Conservation (phyloP, 2,797 vertebrate genomes). For the Hoplostethus mediterraneus region DNA sequence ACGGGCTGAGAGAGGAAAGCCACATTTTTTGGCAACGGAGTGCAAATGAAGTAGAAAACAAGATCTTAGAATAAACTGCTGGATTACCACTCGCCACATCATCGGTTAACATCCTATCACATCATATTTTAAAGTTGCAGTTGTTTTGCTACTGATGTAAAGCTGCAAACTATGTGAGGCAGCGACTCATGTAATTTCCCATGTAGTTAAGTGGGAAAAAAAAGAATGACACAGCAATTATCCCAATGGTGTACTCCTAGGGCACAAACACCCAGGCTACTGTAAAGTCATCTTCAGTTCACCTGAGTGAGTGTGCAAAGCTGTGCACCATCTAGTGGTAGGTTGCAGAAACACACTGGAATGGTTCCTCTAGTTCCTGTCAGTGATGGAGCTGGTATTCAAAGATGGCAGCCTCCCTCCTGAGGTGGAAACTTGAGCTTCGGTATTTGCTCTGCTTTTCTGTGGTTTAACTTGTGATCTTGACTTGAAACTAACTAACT, state of each 20-base stretch:
- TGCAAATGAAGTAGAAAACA: not conserved
- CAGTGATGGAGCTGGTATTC: constrained; percentile 77
- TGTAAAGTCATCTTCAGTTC: not conserved
- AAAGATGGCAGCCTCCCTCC: constrained; percentile 76
- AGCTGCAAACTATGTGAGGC: not conserved
- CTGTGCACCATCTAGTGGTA: constrained; percentile 68
- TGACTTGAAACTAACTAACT: no score
- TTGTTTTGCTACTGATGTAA: not conserved
- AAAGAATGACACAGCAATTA: no score
- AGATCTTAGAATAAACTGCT: no score
- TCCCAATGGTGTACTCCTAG: no score
- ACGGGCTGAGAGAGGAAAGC: not conserved
- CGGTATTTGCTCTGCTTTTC: no score
- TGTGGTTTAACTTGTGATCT: no score
- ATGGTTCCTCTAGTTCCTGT: not conserved
- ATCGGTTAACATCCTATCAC: no score
- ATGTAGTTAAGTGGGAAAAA: not conserved
- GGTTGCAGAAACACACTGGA: constrained; percentile 4
- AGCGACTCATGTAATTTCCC: not conserved
- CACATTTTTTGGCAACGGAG: constrained; percentile 2
- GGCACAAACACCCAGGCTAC: not conserved
- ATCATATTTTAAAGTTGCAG: no score
- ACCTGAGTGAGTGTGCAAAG: constrained; percentile 9
- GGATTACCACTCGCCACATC: no score
- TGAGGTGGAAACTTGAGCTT: no score